A percentile compares a stretch with the other conserved stretches of the same genome.
phyloP scores from a whole-genome alignment of 2,797 vertebrate genomes.

The Sebastes reedi region DNA sequence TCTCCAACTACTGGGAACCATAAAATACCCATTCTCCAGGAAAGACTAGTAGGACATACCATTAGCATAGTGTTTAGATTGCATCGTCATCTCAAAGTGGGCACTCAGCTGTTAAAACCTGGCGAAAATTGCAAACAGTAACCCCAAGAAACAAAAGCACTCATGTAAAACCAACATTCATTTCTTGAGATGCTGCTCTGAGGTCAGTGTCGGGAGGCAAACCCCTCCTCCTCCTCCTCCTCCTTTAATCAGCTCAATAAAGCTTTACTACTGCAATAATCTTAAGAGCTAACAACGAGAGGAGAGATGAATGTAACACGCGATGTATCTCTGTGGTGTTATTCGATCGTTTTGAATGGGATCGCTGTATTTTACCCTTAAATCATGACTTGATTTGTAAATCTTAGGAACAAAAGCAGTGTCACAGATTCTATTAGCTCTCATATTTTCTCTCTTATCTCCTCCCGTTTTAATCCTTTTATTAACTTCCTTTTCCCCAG shows the following conservation, averaged over 20 bases:
- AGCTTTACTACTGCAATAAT: conserved; percentile 70
- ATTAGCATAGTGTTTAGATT: not conserved
- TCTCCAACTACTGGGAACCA: not conserved
- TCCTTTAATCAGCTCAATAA: conserved; percentile 21
- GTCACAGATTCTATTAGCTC: not conserved
- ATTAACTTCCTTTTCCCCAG: not conserved
- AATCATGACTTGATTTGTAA: conserved; percentile 18
- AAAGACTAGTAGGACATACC: not conserved
- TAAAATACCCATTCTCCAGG: not conserved
- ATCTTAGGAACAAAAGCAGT: conserved; percentile 35
- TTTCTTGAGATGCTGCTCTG: not conserved
- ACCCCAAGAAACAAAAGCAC: not conserved
- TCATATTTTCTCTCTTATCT: not conserved
- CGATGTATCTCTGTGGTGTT: conserved; percentile 22
- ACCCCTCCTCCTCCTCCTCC: not conserved
- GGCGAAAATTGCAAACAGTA: not conserved
- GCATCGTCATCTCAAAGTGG: not conserved
- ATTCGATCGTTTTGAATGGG: not conserved
- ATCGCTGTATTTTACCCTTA: conserved; percentile 7
- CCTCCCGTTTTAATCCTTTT: not conserved
- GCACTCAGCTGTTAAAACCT: not conserved
- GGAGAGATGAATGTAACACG: conserved; percentile 64
- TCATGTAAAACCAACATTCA: not conserved
- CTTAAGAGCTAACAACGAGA: conserved; percentile 44
- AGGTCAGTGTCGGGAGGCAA: not conserved